phyloP scores from a whole-genome alignment of 2,113 vertebrate genomes.

The Leptobrachium leishanense region DNA sequence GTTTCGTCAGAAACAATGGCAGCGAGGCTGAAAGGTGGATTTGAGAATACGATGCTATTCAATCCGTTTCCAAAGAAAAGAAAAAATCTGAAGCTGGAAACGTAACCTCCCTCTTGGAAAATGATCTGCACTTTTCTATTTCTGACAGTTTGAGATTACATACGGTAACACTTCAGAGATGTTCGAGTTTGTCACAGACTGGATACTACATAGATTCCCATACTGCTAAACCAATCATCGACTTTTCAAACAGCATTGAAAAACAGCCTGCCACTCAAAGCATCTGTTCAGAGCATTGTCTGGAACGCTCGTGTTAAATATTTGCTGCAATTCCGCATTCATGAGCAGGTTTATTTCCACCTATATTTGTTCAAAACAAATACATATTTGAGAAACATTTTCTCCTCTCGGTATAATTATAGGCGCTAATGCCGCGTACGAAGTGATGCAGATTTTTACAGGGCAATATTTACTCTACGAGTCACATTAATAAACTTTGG shows the following conservation, averaged over 20 bases:
- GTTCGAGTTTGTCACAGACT: slow-evolving; percentile 20
- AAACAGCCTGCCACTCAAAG: slow-evolving; percentile 38
- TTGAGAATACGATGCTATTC: slow-evolving; percentile 39
- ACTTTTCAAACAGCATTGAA: slow-evolving; percentile 51
- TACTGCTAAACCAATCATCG: slow-evolving; percentile 20
- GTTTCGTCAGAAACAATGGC: slow-evolving; percentile 40
- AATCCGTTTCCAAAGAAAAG: slow-evolving; percentile 38
- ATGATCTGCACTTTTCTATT: slow-evolving; percentile 3
- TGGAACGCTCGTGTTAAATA: slow-evolving; percentile 20
- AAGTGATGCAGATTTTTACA: too few relatives aligned
- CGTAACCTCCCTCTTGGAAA: slow-evolving; percentile 36
- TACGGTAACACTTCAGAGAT: neutral
- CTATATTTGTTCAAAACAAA: neutral
- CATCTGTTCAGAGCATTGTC: slow-evolving; percentile 41
- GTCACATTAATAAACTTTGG: too few relatives aligned
- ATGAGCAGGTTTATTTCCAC: neutral
- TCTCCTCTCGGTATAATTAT: neutral
- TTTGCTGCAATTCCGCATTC: slow-evolving; percentile 16
- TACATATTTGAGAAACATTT: neutral
- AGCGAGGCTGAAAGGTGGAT: slow-evolving; percentile 41
- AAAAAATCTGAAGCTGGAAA: slow-evolving; percentile 2
- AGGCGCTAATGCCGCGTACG: too few relatives aligned
- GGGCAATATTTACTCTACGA: too few relatives aligned
- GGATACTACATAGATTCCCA: slow-evolving; percentile 27
- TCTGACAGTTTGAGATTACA: slow-evolving; percentile 41